Base-by-base conservation (phyloP, 2,888 invertebrate genomes). In the Xestobium rufovillosum region DNA sequence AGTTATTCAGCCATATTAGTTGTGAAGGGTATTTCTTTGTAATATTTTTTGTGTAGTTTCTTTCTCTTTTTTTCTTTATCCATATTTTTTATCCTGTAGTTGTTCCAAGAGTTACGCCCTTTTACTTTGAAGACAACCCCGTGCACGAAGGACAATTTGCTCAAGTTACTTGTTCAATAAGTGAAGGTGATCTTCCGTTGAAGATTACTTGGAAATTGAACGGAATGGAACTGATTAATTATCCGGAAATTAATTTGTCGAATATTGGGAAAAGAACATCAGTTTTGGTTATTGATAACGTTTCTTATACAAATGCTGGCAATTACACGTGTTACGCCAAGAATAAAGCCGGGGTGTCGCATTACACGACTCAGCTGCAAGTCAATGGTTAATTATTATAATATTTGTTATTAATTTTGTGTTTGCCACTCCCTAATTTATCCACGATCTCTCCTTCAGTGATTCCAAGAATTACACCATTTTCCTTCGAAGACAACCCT, bases 251-350 rank as follows among this genome's bases (percentile, higher is more conserved):
- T 11, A 49, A 58, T 1, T 47, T 53, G 3, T 47, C 60, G 3
- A 49, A 53, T 37, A 51, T 61, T 29, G 63, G 64, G 19, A 57
- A 53, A 49, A 48, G 65, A 74, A 69, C 70, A 45, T 67, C 78
- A 44, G 63, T 78, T 37, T 65, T 85, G 38, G 75, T 74, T 45
- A 78, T 83, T 46, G 77, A 79, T 52, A 71, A 75, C 3, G 77
- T 80, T 26, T 71, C 73, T 38, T 74, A 76, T 26, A 71, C 68
- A 44, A 83, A 85, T 62, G 76, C 80, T 50, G 86, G 85, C 51
- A 78, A 76, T 52, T 86, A 84, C 62, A 76, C 78, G 42, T 86
- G 86, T 65, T 72, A 75, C 55, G 85, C 83, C 35, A 72, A 40
- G 14, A 66, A 66, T 40, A 44, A 35, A 36, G 66, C 62, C 19